Conservation (phyloP, 2,797 vertebrate genomes). For the Psittacula echo region DNA sequence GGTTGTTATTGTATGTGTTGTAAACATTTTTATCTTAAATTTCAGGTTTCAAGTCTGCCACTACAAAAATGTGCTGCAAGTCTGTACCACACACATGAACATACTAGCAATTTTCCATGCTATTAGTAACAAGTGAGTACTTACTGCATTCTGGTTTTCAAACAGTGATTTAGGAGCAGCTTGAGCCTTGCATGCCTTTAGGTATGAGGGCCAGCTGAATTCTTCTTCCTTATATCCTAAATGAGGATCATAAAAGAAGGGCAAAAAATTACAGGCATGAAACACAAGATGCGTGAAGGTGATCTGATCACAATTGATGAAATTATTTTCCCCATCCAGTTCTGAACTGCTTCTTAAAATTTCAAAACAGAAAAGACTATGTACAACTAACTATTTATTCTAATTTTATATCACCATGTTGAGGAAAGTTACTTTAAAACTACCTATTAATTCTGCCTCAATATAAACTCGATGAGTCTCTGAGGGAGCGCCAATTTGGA, state of each 20-base stretch:
- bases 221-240: slow-evolving; percentile 88
- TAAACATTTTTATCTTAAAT: neutral
- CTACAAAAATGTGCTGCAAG: neutral
- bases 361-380: neutral
- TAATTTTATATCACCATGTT: neutral
- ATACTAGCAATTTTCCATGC: neutral
- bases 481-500: neutral
- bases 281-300: neutral
- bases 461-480: neutral
- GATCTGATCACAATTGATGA: neutral
- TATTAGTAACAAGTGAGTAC: slow-evolving; percentile 40
- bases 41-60: neutral
- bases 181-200: slow-evolving; percentile 86
- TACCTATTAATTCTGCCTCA: neutral
- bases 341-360: neutral
- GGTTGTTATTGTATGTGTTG: neutral
- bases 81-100: neutral
- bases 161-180: slow-evolving; percentile 89
- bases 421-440: neutral
- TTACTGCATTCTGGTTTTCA: slow-evolving; percentile 86
- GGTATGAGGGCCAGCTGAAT: slow-evolving; percentile 90
- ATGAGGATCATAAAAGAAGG: neutral
- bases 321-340: neutral
- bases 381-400: neutral
- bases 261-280: neutral